Evolutionary conservation across 1,140 invertebrate species (phyloP), one percentile per base, ranked within the genome.

Genomic region (Saccostrea glomerata): DNA sequence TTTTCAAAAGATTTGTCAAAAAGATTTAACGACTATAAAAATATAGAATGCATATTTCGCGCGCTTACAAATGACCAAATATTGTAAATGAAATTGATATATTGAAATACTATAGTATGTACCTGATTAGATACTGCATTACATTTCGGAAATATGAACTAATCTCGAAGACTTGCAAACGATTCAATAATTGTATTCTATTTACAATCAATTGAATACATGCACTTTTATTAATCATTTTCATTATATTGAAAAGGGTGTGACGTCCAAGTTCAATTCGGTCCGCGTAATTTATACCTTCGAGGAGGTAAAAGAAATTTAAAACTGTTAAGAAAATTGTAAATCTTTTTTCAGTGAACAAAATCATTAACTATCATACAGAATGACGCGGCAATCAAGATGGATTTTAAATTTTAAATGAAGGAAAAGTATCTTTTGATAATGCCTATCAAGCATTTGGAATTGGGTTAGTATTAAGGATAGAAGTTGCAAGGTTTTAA

Each of bases 261-360:
- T 36, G 25, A 77, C 70, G 23, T 77, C 30, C 15, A 77, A 77
- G 70, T 77, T 77, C 70, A 77, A 77, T 77, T 30, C 70, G 30
- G 70, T 77, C 70, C 70, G 70, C 9, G 70, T 77, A 77, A 77
- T 77, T 77, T 36, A 77, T 30, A 77, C 70, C 70, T 77, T 77
- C 70, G 70, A 77, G 70, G 70, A 15, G 70, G 70, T 77, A 77
- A 77, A 77, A 13, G 30, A 30, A 77, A 77, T 77, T 77, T 30
- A 77, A 60, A 77, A 77, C 70, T 77, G 70, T 77, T 77, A 30
- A 30, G 23, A 77, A 30, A 25, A 77, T 30, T 36, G 23, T 77
- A 25, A 30, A 77, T 77, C 12, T 77, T 25, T 30, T 77, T 77
- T 36, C 70, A 36, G 23, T 30, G 47, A 23, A n/a, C 23, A 77